Evolutionary conservation across 1,140 invertebrate species (phyloP).

Genomic region (Drosophila aff.): DNA sequence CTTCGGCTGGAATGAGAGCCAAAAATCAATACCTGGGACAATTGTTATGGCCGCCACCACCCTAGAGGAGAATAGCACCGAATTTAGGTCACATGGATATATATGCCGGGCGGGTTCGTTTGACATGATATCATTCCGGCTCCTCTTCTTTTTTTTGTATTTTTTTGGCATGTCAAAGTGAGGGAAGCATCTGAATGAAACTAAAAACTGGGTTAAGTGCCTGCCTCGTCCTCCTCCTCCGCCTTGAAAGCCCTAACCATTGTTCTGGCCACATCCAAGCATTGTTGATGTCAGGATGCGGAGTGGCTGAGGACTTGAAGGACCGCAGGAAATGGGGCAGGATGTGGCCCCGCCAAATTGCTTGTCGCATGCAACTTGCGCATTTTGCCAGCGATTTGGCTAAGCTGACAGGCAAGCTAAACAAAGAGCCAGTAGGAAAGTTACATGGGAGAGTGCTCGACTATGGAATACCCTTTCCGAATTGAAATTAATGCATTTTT

Average conservation of each 20-base stretch:
- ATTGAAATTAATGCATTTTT: no score
- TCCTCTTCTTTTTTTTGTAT: background rate
- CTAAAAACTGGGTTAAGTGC: slow-evolving; percentile 77
- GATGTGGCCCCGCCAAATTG: slow-evolving; percentile 57
- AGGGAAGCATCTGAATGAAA: slow-evolving; percentile 64
- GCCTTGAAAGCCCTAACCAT: background rate
- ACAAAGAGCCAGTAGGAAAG: background rate
- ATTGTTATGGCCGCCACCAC: slow-evolving; percentile 57
- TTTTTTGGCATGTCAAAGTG: slow-evolving; percentile 59
- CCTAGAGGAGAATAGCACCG: slow-evolving; percentile 13
- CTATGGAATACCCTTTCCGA: background rate
- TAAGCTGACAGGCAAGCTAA: slow-evolving; percentile 13
- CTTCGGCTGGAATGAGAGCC: slow-evolving; percentile 60
- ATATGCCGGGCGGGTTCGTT: slow-evolving; percentile 3
- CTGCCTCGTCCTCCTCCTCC: slow-evolving; percentile 25
- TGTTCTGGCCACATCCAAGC: slow-evolving; percentile 16
- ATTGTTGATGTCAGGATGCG: slow-evolving; percentile 51
- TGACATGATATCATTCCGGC: slow-evolving; percentile 69
- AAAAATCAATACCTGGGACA: slow-evolving; percentile 76
- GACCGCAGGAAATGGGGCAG: slow-evolving; percentile 48
- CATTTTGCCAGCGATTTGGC: slow-evolving; percentile 52
- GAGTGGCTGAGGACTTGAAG: slow-evolving; percentile 17
- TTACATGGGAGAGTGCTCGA: background rate
- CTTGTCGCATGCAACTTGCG: slow-evolving; percentile 66
- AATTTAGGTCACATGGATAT: slow-evolving; percentile 63